Percentiles rank a stretch among this genome's conserved stretches.
Evolutionary conservation across 2,797 vertebrate species (phyloP).

Genomic region (Sorex maritimensis): DNA sequence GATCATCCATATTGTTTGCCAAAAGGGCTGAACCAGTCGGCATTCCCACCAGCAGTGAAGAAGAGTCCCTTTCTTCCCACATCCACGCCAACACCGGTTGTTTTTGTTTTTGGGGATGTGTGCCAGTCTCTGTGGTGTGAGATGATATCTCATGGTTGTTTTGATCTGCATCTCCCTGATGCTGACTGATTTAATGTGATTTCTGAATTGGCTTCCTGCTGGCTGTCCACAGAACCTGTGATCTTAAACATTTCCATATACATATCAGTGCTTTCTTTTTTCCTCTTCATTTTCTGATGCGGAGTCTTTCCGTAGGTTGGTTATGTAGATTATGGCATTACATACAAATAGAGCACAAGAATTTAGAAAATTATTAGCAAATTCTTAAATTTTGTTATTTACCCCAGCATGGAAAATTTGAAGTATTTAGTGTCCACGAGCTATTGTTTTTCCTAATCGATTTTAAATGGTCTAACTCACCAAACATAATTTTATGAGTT

Average conservation of each 20-base stretch:
- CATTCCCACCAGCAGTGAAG: too few relatives aligned
- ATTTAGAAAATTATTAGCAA: conserved; percentile 1
- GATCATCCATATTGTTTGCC: too few relatives aligned
- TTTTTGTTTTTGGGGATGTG: too few relatives aligned
- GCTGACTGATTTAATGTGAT: not conserved
- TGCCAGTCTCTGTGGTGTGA: too few relatives aligned
- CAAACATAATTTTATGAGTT: conserved; percentile 43
- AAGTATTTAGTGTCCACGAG: conserved; percentile 40
- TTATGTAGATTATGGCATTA: not conserved
- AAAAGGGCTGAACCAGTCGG: too few relatives aligned
- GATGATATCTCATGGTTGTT: too few relatives aligned
- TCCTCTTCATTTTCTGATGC: not conserved
- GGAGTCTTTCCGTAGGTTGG: not conserved
- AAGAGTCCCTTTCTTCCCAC: too few relatives aligned
- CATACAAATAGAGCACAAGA: not conserved
- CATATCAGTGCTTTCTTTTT: not conserved
- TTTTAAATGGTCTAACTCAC: conserved; percentile 36
- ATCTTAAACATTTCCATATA: not conserved
- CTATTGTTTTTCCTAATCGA: conserved; percentile 22
- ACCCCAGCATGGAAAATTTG: conserved; percentile 28
- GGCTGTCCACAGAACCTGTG: not conserved
- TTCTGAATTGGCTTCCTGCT: not conserved
- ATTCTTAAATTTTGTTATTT: not conserved
- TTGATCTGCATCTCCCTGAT: too few relatives aligned
- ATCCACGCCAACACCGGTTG: too few relatives aligned